Conservation (phyloP, 2,888 invertebrate genomes). For the Helleia helle region DNA sequence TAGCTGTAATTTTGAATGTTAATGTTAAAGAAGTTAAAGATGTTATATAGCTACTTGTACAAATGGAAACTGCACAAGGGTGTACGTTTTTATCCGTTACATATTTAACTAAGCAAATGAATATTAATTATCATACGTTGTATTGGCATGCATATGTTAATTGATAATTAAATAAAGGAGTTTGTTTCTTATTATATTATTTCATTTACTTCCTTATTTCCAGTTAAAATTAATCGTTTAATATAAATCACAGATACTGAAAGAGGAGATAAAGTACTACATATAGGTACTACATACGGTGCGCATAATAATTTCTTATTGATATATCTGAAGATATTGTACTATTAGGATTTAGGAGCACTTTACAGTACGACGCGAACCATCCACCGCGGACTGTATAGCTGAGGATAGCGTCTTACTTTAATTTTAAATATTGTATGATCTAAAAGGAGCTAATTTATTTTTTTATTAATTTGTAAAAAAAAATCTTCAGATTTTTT, state of each 20-base stretch:
- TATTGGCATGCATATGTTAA: slow-evolving; percentile 25
- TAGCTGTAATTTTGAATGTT: slow-evolving; percentile 9
- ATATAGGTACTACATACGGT: too few species aligned
- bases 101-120: slow-evolving; percentile 9
- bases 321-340: too few species aligned
- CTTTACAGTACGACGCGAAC: too few species aligned
- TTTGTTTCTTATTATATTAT: slow-evolving; percentile 20
- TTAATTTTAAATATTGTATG: too few species aligned
- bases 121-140: slow-evolving; percentile 17
- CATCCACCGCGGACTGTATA: too few species aligned
- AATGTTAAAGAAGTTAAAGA: slow-evolving; percentile 9
- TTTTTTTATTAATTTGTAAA: too few species aligned
- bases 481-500: too few species aligned
- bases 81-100: slow-evolving; percentile 14
- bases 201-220: background rate
- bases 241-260: background rate
- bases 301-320: too few species aligned
- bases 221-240: background rate
- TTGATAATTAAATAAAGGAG: slow-evolving; percentile 24
- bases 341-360: too few species aligned
- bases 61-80: slow-evolving; percentile 3
- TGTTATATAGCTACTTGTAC: slow-evolving; percentile 6
- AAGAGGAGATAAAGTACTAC: background rate
- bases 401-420: too few species aligned
- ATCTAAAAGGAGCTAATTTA: too few species aligned